Evolutionary conservation across 2,888 invertebrate genomes (phyloP).

Genomic region (Agrilus mali): DNA sequence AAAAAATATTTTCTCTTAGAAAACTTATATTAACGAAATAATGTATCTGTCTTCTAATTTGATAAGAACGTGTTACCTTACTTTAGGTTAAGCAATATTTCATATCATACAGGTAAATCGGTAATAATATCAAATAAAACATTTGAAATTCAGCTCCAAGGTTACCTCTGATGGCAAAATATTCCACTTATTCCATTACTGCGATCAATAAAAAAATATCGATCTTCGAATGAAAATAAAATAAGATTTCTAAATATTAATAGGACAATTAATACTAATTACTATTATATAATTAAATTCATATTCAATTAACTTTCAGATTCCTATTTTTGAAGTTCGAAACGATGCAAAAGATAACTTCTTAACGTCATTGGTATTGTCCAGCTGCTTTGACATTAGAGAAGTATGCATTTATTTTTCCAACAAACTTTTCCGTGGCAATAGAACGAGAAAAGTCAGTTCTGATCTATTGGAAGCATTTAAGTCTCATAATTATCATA

Average conservation of each 20-base stretch:
- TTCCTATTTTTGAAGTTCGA: conserved; percentile 86
- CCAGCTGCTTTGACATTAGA: conserved; percentile 78
- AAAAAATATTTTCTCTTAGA: no score
- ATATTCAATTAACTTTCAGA: conserved; percentile 36
- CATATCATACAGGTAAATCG: no score
- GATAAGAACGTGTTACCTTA: neutral
- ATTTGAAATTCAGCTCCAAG: no score
- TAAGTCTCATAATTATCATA: conserved; percentile 73
- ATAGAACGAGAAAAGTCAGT: conserved; percentile 68
- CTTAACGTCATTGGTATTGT: conserved; percentile 76
- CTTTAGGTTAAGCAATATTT: neutral
- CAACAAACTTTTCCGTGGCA: conserved; percentile 78
- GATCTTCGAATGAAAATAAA: no score
- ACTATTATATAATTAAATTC: neutral
- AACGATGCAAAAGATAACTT: conserved; percentile 93
- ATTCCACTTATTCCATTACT: no score
- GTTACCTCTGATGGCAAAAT: no score
- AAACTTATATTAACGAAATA: no score
- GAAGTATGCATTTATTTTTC: conserved; percentile 91
- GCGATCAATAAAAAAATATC: no score
- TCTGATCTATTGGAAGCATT: conserved; percentile 67
- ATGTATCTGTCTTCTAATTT: neutral
- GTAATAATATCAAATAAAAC: no score
- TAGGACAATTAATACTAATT: neutral
- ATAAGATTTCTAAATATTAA: neutral